Percentiles rank a stretch among this genome's conserved stretches.
Conservation (phyloP, 2,797 vertebrate genomes). For the Austrolebias charrua region DNA sequence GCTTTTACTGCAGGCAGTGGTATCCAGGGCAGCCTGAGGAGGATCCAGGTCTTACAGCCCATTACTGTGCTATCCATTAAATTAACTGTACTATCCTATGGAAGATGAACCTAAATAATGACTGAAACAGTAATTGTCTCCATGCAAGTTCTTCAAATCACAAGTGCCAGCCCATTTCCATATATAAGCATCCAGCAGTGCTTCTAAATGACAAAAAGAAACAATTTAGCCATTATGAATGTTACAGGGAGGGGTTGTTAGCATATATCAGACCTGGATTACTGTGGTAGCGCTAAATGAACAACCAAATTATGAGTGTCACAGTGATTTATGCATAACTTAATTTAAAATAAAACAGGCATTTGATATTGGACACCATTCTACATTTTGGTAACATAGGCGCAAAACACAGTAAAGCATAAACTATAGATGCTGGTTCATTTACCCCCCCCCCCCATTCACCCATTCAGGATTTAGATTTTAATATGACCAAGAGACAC, state of each 20-base stretch:
- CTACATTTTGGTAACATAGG: no score
- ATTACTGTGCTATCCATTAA: conserved; percentile 69
- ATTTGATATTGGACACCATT: background rate
- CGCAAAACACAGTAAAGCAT: background rate
- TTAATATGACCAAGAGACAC: conserved; percentile 30
- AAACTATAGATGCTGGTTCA: background rate
- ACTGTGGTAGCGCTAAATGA: background rate
- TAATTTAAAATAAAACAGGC: background rate
- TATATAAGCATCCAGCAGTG: background rate
- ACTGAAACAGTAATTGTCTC: conserved; percentile 45
- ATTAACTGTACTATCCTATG: conserved; percentile 54
- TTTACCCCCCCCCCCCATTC: background rate
- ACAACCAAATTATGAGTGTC: background rate
- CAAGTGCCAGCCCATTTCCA: conserved; percentile 17
- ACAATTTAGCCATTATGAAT: conserved; percentile 17
- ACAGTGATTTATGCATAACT: background rate
- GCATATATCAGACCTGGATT: conserved; percentile 7
- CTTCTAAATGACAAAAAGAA: conserved; percentile 15
- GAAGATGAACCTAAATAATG: conserved; percentile 64
- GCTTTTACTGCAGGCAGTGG: conserved; percentile 53
- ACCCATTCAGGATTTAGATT: conserved; percentile 21
- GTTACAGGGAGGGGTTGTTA: background rate
- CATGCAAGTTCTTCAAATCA: conserved; percentile 48
- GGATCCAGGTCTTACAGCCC: conserved; percentile 56
- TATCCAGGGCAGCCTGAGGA: conserved; percentile 63